Base-by-base conservation (phyloP, 1,140 invertebrate species). In the Leptestheria dahalacensis region DNA sequence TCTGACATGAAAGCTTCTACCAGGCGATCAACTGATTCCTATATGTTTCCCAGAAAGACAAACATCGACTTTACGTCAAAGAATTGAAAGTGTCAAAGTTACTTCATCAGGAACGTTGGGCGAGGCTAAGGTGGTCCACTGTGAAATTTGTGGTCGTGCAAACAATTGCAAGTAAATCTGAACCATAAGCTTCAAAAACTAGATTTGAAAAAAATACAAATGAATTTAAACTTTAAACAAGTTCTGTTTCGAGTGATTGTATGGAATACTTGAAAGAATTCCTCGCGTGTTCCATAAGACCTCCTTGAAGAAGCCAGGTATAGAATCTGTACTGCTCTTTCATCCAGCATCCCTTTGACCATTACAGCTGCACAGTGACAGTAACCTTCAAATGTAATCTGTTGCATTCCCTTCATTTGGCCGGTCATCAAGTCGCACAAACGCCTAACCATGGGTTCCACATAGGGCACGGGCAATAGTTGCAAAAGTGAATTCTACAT, bases 381-480 rank as follows among this genome's bases (percentile, higher is more conserved):
- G 18, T 60, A 60, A 29, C 58, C 58, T 24, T 60, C 58, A 33
- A 29, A 52, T 26, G 58, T 60, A 20, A 60, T 49, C 12, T 48
- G 47, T 15, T 60, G 47, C 6, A 50, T 41, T 28, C 47, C 48
- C 29, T 21, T 29, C 21, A 60, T 60, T 60, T 60, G 58, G 18
- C 58, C 58, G 24, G 58, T 60, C 58, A 60, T 60, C 6, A 60
- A 25, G 26, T 60, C 58, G 33, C 58, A 60, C 11, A 60, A 26
- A 26, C 58, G 48, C 0, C 28, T 2, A 1, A 28, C 2, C 0
- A 60, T 28, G 18, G 24, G 12, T 4, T 60, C 58, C 41, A 29
- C 29, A 2, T 46, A 48, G 18, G 58, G 48, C 12, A 15, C 26
- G 2, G 48, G 9, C 3, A 60, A 20, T 51, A 60, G 24, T 25